Evolutionary conservation across 2,113 vertebrate species (phyloP).

Genomic region (Vidua macroura): DNA sequence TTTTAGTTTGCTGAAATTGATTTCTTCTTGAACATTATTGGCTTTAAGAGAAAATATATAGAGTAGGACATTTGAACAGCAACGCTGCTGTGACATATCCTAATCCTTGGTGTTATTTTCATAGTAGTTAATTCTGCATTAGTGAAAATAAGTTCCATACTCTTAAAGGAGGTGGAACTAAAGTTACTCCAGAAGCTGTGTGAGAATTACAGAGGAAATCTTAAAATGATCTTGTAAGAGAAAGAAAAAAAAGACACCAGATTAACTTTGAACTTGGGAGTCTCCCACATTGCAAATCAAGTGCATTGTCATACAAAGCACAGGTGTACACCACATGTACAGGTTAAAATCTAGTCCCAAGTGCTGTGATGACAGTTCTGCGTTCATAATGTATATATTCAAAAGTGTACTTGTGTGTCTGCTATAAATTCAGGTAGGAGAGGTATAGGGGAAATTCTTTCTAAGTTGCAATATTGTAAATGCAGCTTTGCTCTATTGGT

Average conservation of each 20-base stretch:
- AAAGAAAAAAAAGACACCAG: conserved; percentile 44
- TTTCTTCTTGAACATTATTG: not conserved
- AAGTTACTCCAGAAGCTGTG: conserved; percentile 28
- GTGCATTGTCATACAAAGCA: conserved; percentile 19
- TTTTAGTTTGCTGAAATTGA: not conserved
- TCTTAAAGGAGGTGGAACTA: not conserved
- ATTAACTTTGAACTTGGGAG: conserved; percentile 55
- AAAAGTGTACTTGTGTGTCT: conserved; percentile 9
- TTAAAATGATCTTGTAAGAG: conserved; percentile 31
- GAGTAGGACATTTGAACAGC: not conserved
- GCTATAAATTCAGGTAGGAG: conserved; percentile 20
- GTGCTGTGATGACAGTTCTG: conserved; percentile 41
- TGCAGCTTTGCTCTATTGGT: not conserved
- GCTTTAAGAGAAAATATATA: not conserved
- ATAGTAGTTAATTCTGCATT: not conserved
- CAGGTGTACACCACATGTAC: conserved; percentile 65
- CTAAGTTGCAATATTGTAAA: not conserved
- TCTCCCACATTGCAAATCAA: conserved; percentile 59
- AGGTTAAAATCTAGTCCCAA: conserved; percentile 24
- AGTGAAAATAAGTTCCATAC: conserved; percentile 23
- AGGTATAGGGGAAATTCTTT: not conserved
- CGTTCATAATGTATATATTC: conserved; percentile 22
- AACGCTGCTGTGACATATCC: not conserved
- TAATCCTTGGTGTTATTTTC: not conserved
- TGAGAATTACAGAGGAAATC: conserved; percentile 24